phyloP scores from a whole-genome alignment of 1,140 invertebrate species.

The Metopolophium dirhodum region DNA sequence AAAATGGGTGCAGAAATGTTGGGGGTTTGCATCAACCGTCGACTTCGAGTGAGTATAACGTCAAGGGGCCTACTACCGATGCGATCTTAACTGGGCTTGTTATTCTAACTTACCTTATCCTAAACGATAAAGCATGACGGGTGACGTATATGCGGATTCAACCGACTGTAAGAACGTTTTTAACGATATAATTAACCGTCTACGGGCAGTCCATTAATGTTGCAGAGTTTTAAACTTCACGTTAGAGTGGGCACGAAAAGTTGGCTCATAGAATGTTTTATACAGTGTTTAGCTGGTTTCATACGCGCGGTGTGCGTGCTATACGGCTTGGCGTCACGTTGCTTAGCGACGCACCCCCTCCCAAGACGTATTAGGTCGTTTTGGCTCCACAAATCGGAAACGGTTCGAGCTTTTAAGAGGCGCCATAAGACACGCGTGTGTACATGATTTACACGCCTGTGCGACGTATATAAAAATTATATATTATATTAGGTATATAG shows the following conservation, averaged over 20 bases:
- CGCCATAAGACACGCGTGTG: background rate
- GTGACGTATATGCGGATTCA: background rate
- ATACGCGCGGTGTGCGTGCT: background rate
- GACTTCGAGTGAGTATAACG: no score
- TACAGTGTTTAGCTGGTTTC: background rate
- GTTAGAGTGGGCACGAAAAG: conserved; percentile 5
- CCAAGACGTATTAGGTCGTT: background rate
- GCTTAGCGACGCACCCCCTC: background rate
- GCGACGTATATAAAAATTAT: background rate
- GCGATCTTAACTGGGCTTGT: background rate
- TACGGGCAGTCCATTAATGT: background rate
- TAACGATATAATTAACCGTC: conserved; percentile 23
- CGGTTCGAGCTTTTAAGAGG: background rate
- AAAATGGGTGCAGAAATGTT: no score
- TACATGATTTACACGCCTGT: background rate
- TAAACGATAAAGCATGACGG: background rate
- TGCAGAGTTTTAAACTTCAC: conserved; percentile 5
- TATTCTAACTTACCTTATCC: background rate
- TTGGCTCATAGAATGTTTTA: conserved; percentile 4
- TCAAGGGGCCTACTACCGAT: background rate
- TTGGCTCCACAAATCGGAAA: background rate
- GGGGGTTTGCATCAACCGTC: no score
- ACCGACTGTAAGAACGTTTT: background rate
- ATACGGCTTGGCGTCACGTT: background rate
- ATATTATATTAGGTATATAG: no score